phyloP scores from a whole-genome alignment of 2,888 invertebrate species.

The Chrysodeixis includens region DNA sequence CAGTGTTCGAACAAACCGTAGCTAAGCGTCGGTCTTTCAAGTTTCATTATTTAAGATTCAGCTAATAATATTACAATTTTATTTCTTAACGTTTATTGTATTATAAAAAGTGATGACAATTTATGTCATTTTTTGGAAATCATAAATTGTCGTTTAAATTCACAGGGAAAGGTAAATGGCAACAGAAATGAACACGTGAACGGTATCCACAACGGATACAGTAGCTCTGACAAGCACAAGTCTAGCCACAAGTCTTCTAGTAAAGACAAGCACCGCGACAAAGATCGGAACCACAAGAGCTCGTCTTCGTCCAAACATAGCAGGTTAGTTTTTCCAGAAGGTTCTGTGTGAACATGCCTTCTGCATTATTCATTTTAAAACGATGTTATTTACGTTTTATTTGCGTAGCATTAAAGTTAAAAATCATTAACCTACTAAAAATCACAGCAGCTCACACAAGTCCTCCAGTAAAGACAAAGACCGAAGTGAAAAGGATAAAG shows the following conservation, averaged over 20 bases:
- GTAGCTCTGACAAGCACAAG: conserved; percentile 87
- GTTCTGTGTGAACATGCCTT: conserved; percentile 60
- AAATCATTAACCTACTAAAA: conserved; percentile 88
- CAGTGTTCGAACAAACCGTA: conserved; percentile 87
- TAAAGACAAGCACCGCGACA: conserved; percentile 92
- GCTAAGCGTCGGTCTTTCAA: conserved; percentile 79
- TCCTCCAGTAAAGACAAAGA: conserved; percentile 88
- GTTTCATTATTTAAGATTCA: conserved; percentile 48
- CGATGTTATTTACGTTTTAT: conserved; percentile 32
- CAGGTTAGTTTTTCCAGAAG: conserved; percentile 85
- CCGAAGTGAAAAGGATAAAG: conserved; percentile 75
- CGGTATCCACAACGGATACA: conserved; percentile 94
- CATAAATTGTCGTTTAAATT: conserved; percentile 53
- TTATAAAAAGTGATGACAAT: conserved; percentile 36
- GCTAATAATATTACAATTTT: conserved; percentile 15
- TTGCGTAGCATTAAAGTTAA: conserved; percentile 85
- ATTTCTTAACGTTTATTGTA: conserved; percentile 22
- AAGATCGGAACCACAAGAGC: conserved; percentile 90
- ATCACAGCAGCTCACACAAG: conserved; percentile 88
- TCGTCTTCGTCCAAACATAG: conserved; percentile 84
- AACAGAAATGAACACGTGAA: conserved; percentile 91
- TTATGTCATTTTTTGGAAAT: conserved; percentile 41
- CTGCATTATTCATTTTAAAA: conserved; percentile 25
- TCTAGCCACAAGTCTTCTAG: conserved; percentile 91
- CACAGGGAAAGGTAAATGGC: conserved; percentile 87